Percentiles rank a stretch among this genome's conserved stretches.
Evolutionary conservation across 2,888 invertebrate genomes (phyloP).

Genomic region (Trissoscelio sp.): DNA sequence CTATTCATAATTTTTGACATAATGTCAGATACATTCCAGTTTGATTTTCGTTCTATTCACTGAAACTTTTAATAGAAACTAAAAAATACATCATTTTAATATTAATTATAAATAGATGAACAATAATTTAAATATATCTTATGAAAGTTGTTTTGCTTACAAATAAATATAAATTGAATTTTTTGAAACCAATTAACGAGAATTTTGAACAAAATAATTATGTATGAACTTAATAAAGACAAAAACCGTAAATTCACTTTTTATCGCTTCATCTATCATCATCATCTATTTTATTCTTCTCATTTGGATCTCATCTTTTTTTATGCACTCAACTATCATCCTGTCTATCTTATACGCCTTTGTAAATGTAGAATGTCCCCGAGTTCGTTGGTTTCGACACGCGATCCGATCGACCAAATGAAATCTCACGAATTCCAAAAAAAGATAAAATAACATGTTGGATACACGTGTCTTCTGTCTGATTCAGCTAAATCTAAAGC

Average conservation of each 20-base stretch:
- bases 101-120: no score
- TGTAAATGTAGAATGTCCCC: slow-evolving; percentile 69
- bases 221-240: slow-evolving; percentile 56
- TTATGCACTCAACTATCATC: slow-evolving; percentile 66
- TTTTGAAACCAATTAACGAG: neutral
- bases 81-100: no score
- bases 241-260: slow-evolving; percentile 64
- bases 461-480: slow-evolving; percentile 79
- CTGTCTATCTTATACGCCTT: slow-evolving; percentile 70
- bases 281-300: slow-evolving; percentile 59
- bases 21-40: neutral
- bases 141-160: no score
- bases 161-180: no score
- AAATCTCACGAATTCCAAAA: slow-evolving; percentile 80
- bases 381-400: slow-evolving; percentile 70
- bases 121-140: no score
- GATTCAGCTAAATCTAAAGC: slow-evolving; percentile 80
- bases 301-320: slow-evolving; percentile 63
- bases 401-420: slow-evolving; percentile 73
- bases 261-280: slow-evolving; percentile 68
- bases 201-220: slow-evolving; percentile 36
- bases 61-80: no score
- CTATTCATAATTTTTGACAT: slow-evolving; percentile 3
- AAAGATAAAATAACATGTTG: slow-evolving; percentile 77
- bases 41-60: neutral